phyloP scores from a whole-genome alignment of 2,888 invertebrate species.

The Hanleya hanleyi region DNA sequence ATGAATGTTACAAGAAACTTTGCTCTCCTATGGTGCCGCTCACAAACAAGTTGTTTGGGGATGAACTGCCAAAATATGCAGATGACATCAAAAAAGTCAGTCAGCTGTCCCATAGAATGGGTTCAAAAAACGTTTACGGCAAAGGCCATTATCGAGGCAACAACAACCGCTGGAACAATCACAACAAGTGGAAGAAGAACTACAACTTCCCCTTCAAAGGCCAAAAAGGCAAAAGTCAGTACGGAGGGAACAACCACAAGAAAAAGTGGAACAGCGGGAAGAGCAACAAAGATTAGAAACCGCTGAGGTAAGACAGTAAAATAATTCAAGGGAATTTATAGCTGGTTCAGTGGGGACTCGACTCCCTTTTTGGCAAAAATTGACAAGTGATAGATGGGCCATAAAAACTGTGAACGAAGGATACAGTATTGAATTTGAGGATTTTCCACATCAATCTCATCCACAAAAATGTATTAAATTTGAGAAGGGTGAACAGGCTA shows the following conservation, averaged over 20 bases:
- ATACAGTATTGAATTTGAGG: background rate
- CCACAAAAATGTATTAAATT: too few species aligned
- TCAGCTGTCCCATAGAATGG: background rate
- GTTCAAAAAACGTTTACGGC: background rate
- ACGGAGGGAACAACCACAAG: constrained; percentile 1
- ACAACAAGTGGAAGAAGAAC: background rate
- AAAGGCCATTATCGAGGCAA: too few species aligned
- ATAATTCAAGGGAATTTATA: background rate
- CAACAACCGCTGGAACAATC: too few species aligned
- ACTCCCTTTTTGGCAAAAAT: background rate
- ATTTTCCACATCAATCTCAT: too few species aligned
- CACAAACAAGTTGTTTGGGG: constrained; percentile 1
- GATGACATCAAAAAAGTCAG: background rate
- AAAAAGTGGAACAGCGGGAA: background rate
- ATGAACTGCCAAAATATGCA: too few species aligned
- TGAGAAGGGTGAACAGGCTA: background rate
- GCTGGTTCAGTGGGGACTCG: background rate
- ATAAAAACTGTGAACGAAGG: background rate
- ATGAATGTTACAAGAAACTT: constrained; percentile 11
- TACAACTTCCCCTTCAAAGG: background rate
- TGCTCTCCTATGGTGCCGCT: background rate
- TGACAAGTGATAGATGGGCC: background rate
- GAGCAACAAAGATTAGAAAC: background rate
- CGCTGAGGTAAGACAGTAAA: background rate
- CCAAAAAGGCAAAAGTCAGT: background rate